Conservation (phyloP, 2,888 invertebrate genomes). For the Pedicia rivosa region DNA sequence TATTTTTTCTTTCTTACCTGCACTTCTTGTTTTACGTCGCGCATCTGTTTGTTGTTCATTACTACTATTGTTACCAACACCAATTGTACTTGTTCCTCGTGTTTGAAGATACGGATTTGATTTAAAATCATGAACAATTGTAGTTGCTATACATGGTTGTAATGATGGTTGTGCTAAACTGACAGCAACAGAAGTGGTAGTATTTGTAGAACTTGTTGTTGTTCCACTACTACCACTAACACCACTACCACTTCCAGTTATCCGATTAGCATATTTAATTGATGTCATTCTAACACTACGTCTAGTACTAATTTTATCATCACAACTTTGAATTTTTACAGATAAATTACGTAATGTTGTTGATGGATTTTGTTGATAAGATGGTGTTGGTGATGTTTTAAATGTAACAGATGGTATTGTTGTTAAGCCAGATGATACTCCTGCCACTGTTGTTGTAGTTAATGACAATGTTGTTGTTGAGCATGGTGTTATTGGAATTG, state of each 20-base stretch:
- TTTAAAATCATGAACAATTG: too few relatives aligned
- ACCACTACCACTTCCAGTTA: constrained; percentile 20
- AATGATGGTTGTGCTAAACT: not conserved
- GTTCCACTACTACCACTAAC: constrained; percentile 14
- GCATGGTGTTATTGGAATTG: constrained; percentile 11
- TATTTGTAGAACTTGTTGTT: constrained; percentile 24
- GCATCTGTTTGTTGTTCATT: constrained; percentile 17
- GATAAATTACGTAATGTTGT: constrained; percentile 13
- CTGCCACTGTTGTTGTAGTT: constrained; percentile 7
- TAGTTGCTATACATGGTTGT: too few relatives aligned
- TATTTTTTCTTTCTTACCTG: constrained; percentile 32
- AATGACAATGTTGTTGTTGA: constrained; percentile 13
- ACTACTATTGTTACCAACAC: not conserved
- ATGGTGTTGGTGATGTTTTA: constrained; percentile 9
- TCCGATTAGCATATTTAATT: constrained; percentile 9
- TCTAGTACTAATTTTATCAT: constrained; percentile 38
- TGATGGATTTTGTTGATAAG: too few relatives aligned
- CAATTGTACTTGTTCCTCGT: too few relatives aligned
- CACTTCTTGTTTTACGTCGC: constrained; percentile 51
- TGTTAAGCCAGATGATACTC: constrained; percentile 13
- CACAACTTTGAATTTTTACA: constrained; percentile 15
- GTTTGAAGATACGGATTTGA: too few relatives aligned
- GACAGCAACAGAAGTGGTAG: constrained; percentile 20
- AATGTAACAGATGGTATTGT: not conserved
- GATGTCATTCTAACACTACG: constrained; percentile 33